Evolutionary conservation across 2,113 vertebrate species (phyloP).

Genomic region (Macrotus californicus): DNA sequence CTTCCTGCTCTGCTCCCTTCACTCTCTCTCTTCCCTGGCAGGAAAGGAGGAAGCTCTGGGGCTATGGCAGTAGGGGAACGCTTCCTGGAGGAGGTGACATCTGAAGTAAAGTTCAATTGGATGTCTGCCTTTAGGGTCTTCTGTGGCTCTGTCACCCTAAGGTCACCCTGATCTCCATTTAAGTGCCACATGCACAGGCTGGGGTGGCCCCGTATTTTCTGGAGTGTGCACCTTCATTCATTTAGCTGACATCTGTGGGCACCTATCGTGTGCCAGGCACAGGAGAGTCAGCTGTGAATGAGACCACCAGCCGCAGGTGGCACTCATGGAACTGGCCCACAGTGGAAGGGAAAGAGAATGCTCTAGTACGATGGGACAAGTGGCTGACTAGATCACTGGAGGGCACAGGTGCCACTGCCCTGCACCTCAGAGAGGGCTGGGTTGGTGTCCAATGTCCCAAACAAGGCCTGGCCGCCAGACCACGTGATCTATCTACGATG

Average conservation of each 20-base stretch:
- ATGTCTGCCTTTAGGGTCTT: neutral
- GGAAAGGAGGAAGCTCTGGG: neutral
- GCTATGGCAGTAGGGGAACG: neutral
- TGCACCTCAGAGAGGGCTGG: neutral
- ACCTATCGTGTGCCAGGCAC: neutral
- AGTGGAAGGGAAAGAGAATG: neutral
- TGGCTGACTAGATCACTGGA: fast-evolving
- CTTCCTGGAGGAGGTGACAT: slow-evolving; percentile 20
- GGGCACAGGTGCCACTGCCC: neutral
- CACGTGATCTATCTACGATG: neutral
- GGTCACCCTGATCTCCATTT: neutral
- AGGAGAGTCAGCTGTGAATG: neutral
- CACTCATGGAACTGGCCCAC: neutral
- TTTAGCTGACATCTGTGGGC: neutral
- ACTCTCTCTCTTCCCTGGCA: neutral
- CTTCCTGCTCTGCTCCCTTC: neutral
- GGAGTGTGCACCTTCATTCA: neutral
- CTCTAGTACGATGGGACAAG: fast-evolving
- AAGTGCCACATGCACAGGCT: neutral
- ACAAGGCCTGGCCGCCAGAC: neutral
- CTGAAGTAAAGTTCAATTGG: neutral
- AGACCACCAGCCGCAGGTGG: neutral
- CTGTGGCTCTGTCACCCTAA: neutral
- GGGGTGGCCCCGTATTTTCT: neutral
- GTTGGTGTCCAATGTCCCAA: neutral